Base-by-base conservation (phyloP, 2,888 invertebrate genomes). In the Microchrysa polita region DNA sequence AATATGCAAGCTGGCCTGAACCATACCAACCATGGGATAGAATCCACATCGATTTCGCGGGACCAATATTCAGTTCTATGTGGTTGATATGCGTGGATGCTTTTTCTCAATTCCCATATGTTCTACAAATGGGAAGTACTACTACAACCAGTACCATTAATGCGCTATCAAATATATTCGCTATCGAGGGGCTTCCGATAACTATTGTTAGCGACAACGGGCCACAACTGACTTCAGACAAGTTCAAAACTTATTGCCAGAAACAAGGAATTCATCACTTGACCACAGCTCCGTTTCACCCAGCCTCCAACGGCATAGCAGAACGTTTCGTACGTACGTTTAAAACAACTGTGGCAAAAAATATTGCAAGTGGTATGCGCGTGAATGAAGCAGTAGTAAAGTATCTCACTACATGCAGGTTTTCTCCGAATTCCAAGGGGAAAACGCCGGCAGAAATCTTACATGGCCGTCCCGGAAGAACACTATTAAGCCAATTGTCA, bases 41-140 rank as follows among this genome's bases (percentile, higher is more conserved):
- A 34, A 76, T 85, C 2, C 84, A 86, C 78, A 78, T 82, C 10
- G 86, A 86, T 77, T 85, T 82, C 78, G 82, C 83, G 20, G 84
- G 84, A 10, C 82, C 82, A 20, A 77, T 81, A 18, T 34, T 34
- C 7, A 7, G 27, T 34, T 34, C 27, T 5, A 77, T 77, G 77
- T 77, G 74, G 76, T 73, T 77, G 10, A 74, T 77, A 12, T 76
- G 74, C 48, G 72, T 77, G 5, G 75, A 77, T 34, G 75, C 73
- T 18, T 77, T 57, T 72, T 76, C 59, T 0, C 53, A 75, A 14
- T 74, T 59, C 18, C 72, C 76, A 12, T 75, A 42, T 14, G 67
- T 72, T n/a, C 48, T 18, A 0, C 53, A 55, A 7, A 48, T 76
- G 65, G 44, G 71, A 14, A 74, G 55, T n/a, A 78, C 75, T 18